Conservation (phyloP, 2,888 invertebrate species). For the Apoda limacodes region DNA sequence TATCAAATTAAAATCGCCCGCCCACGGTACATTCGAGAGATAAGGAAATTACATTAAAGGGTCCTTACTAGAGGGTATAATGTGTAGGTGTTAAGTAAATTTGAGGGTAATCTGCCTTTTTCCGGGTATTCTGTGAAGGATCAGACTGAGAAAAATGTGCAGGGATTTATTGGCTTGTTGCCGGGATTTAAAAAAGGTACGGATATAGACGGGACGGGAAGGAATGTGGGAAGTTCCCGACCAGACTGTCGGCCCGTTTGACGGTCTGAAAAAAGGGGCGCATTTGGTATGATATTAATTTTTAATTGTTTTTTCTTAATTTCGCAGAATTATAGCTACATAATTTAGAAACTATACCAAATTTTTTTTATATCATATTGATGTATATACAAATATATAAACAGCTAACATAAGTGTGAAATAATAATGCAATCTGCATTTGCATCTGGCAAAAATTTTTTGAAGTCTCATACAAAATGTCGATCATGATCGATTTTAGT, state of each 20-base stretch:
- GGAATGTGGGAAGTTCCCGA: conserved; percentile 39
- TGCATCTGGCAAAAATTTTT: too few relatives aligned
- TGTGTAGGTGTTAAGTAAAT: conserved; percentile 69
- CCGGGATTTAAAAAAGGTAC: conserved; percentile 62
- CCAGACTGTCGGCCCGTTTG: conserved; percentile 39
- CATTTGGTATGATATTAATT: conserved; percentile 46
- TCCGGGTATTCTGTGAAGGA: conserved; percentile 30
- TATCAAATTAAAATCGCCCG: conserved; percentile 55
- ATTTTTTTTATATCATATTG: too few relatives aligned
- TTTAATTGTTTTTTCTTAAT: too few relatives aligned
- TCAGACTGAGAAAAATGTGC: conserved; percentile 52
- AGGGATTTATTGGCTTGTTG: conserved; percentile 70
- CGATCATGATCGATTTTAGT: too few relatives aligned
- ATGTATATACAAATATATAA: too few relatives aligned
- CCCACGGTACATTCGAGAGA: conserved; percentile 34
- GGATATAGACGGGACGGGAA: conserved; percentile 39
- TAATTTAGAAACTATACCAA: too few relatives aligned
- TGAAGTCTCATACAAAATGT: too few relatives aligned
- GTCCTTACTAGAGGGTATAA: conserved; percentile 59
- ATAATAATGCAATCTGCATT: too few relatives aligned
- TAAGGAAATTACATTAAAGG: conserved; percentile 57
- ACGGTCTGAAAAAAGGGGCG: conserved; percentile 40
- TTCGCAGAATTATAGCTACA: too few relatives aligned
- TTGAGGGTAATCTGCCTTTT: conserved; percentile 67
- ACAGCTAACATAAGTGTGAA: too few relatives aligned